phyloP scores from a whole-genome alignment of 2,113 vertebrate genomes.

The Clupea harengus region DNA sequence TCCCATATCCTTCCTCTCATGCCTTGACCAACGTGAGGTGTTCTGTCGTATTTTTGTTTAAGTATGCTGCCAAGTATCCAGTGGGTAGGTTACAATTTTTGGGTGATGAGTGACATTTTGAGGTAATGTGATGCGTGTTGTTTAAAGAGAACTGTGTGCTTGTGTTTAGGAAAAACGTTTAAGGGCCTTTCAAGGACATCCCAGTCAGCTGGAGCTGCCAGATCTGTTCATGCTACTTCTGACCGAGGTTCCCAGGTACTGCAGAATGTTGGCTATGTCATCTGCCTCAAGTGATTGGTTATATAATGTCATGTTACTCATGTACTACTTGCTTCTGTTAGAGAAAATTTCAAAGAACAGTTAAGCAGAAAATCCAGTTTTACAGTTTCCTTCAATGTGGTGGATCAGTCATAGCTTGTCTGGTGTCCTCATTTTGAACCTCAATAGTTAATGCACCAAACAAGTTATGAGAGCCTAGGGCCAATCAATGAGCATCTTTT shows the following conservation, averaged over 20 bases:
- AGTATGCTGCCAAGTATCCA: neutral
- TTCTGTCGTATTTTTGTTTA: neutral
- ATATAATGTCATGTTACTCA: neutral
- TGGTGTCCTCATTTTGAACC: neutral
- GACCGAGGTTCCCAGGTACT: slow-evolving; percentile 42
- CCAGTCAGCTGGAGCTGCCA: slow-evolving; percentile 31
- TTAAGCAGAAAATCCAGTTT: neutral
- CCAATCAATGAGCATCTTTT: neutral
- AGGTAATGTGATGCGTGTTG: neutral
- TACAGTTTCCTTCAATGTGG: too few species aligned
- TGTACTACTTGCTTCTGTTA: neutral
- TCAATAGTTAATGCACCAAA: neutral
- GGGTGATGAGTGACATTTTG: neutral
- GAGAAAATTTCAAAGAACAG: neutral
- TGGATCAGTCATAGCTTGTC: neutral
- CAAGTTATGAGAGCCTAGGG: neutral
- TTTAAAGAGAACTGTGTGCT: neutral
- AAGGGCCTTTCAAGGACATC: slow-evolving; percentile 37
- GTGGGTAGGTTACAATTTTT: neutral
- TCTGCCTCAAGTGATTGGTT: neutral
- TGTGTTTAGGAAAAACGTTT: slow-evolving; percentile 38
- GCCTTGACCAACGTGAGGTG: neutral
- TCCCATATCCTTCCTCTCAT: neutral
- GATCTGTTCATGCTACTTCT: slow-evolving; percentile 48
- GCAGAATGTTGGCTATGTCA: neutral